phyloP scores from a whole-genome alignment of 2,888 invertebrate genomes.

The Latrodectus hesperus region DNA sequence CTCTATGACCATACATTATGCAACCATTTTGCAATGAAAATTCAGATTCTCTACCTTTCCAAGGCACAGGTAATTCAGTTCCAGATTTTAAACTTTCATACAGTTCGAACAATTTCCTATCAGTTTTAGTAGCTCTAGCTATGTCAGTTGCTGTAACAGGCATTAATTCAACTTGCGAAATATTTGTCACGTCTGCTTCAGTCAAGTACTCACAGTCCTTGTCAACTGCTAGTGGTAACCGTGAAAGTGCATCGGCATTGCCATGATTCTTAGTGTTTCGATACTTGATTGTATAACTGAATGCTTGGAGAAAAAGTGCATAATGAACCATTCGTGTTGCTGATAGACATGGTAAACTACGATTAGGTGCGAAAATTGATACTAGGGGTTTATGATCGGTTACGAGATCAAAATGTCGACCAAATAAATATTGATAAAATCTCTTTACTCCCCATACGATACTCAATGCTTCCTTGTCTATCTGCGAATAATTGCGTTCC shows the following conservation, averaged over 20 bases:
- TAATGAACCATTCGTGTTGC: conserved; percentile 73
- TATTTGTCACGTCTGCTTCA: conserved; percentile 56
- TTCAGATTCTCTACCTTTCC: conserved; percentile 53
- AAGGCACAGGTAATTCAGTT: conserved; percentile 51
- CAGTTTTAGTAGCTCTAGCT: conserved; percentile 57
- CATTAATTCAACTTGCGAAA: conserved; percentile 54
- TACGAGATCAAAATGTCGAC: conserved; percentile 72
- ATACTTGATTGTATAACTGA: conserved; percentile 53
- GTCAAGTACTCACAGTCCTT: conserved; percentile 51
- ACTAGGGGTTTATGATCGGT: conserved; percentile 74
- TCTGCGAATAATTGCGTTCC: conserved; percentile 74
- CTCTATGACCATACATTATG: conserved; percentile 53
- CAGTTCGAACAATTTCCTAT: conserved; percentile 56
- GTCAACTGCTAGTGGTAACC: conserved; percentile 51
- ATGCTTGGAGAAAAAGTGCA: conserved; percentile 70
- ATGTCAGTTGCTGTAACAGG: conserved; percentile 54
- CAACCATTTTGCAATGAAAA: conserved; percentile 57
- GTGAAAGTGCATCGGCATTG: conserved; percentile 53
- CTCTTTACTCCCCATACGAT: conserved; percentile 73
- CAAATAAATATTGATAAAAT: conserved; percentile 71
- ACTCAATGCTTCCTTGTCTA: conserved; percentile 74
- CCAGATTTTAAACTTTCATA: conserved; percentile 56
- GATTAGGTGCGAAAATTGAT: conserved; percentile 73
- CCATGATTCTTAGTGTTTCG: conserved; percentile 53
- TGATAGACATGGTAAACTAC: conserved; percentile 72